Conservation (phyloP, 53 echinoderm and acorn worm species). For the Hippasteria phrygiana region DNA sequence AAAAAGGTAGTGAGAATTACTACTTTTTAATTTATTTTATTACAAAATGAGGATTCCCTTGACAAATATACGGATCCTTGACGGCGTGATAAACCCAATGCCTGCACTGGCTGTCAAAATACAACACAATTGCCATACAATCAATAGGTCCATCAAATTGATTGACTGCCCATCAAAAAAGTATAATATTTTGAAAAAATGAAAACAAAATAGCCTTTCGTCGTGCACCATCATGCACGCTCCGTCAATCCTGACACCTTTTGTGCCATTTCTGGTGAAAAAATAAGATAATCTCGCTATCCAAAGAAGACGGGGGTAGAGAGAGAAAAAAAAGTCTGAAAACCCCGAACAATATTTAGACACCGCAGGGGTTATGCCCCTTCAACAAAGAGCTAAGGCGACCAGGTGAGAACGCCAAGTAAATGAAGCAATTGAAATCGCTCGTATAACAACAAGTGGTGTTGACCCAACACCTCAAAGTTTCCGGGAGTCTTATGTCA, state of each 20-base stretch:
- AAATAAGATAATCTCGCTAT: background rate
- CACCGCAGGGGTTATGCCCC: constrained; percentile 54
- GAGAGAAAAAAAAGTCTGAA: constrained; percentile 15
- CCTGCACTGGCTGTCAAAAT: background rate
- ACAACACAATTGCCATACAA: background rate
- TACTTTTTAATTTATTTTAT: no score
- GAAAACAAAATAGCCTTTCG: background rate
- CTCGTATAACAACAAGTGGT: constrained; percentile 53
- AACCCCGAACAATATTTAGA: constrained; percentile 54
- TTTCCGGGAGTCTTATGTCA: constrained; percentile 46
- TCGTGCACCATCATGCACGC: constrained; percentile 21
- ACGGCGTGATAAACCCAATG: background rate
- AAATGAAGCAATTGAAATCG: constrained; percentile 59
- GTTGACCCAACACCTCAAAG: constrained; percentile 60
- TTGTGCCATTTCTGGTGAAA: constrained; percentile 11
- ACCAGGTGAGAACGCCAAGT: constrained; percentile 44
- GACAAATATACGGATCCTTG: no score
- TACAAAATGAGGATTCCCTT: no score
- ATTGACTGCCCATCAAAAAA: constrained; percentile 47
- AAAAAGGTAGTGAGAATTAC: no score
- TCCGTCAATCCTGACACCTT: constrained; percentile 31
- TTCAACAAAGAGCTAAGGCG: constrained; percentile 44
- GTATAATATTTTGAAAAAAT: constrained; percentile 30
- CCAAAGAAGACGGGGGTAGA: background rate
- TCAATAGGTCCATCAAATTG: background rate